Percentiles rank a stretch among this genome's conserved stretches.
phyloP scores from a whole-genome alignment of 2,113 vertebrate genomes.

The Eubucco bourcierii region DNA sequence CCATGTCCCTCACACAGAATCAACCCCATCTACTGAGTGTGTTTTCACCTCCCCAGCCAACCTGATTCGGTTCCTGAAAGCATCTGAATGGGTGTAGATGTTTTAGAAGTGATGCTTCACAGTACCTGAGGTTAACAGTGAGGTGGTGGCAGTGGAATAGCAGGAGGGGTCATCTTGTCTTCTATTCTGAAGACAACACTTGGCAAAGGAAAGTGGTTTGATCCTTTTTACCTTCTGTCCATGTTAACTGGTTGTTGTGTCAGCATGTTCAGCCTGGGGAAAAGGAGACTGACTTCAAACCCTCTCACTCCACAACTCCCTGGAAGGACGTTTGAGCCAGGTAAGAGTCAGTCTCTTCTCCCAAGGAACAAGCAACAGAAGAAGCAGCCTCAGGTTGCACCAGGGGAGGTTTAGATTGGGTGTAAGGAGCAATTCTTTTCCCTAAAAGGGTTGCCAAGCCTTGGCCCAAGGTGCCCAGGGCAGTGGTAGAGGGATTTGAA shows the following conservation, averaged over 20 bases:
- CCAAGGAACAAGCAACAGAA: not conserved
- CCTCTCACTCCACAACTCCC: not conserved
- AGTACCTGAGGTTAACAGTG: fast-evolving
- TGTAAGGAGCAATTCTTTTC: not conserved
- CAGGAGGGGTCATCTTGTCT: fast-evolving
- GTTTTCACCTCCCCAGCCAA: not conserved
- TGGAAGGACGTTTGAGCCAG: not conserved
- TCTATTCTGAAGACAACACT: fast-evolving
- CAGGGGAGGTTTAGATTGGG: no score
- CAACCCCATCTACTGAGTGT: fast-evolving
- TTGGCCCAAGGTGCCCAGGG: not conserved
- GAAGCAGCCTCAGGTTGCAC: no score
- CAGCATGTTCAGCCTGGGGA: not conserved
- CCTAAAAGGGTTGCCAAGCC: not conserved
- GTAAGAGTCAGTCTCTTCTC: not conserved
- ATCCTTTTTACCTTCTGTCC: fast-evolving
- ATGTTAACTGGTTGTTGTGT: fast-evolving
- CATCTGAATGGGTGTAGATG: fast-evolving
- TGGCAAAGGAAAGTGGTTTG: not conserved
- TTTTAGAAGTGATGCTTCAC: fast-evolving
- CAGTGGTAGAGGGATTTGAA: not conserved
- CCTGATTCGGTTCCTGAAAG: not conserved
- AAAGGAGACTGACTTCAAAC: not conserved
- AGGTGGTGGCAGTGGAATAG: fast-evolving
- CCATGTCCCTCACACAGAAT: not conserved